Percentiles rank a stretch among this genome's conserved stretches.
Conservation (phyloP, 2,113 vertebrate genomes). For the Speoplatyrhinus poulsoni region DNA sequence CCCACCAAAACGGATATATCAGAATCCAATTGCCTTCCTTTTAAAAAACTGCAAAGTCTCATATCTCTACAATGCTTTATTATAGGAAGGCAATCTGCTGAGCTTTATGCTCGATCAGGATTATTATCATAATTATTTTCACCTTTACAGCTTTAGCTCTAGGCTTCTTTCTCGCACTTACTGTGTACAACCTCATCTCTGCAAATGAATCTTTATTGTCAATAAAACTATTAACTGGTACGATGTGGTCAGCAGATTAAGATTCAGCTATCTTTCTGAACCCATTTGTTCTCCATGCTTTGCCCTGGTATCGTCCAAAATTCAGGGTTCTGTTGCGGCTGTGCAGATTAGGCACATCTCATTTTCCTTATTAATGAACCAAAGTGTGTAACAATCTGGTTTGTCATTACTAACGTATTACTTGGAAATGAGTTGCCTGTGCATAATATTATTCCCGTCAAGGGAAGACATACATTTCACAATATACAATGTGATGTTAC, state of each 20-base stretch:
- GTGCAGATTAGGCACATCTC: not conserved
- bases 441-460: slow-evolving; percentile 12
- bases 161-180: not conserved
- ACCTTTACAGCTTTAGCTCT: slow-evolving; percentile 4
- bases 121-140: slow-evolving; percentile 5
- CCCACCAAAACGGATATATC: slow-evolving; percentile 33
- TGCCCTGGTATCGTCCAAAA: not conserved
- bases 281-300: not conserved
- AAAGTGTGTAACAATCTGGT: slow-evolving; percentile 11
- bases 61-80: not conserved
- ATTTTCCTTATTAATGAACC: slow-evolving; percentile 17
- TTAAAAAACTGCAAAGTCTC: slow-evolving; percentile 4
- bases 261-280: slow-evolving; percentile 5
- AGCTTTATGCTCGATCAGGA: not conserved
- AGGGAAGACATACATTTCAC: slow-evolving; percentile 17
- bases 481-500: too few relatives aligned
- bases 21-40: not conserved
- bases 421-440: slow-evolving; percentile 16
- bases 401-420: slow-evolving; percentile 20
- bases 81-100: not conserved
- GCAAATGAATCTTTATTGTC: slow-evolving; percentile 1
- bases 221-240: not conserved
- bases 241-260: not conserved
- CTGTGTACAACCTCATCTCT: not conserved
- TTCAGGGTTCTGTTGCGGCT: slow-evolving; percentile 15